Evolutionary conservation across 2,113 vertebrate species (phyloP).

Genomic region (Synodontis membranacea): DNA sequence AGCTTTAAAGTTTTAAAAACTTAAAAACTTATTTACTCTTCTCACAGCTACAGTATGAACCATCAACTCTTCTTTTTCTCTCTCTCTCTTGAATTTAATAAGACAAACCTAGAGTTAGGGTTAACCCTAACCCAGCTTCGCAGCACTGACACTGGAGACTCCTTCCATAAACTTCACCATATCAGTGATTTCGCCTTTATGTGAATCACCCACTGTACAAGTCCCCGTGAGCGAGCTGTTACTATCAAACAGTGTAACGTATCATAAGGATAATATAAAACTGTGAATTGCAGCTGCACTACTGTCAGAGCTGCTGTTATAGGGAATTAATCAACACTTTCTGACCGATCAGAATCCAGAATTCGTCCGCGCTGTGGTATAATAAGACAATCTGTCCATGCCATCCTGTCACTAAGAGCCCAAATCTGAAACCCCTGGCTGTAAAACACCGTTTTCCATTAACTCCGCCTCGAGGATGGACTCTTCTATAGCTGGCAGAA

Average conservation of each 20-base stretch:
- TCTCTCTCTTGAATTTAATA: too few species aligned
- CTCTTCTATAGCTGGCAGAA: conserved; percentile 55
- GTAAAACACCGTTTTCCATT: conserved; percentile 57
- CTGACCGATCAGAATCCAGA: background rate
- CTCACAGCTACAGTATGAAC: too few species aligned
- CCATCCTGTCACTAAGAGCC: background rate
- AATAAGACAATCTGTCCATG: background rate
- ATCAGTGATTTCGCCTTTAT: background rate
- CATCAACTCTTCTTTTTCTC: too few species aligned
- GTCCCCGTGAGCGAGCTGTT: background rate
- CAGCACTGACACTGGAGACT: background rate
- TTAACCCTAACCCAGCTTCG: too few species aligned
- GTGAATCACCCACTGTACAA: background rate
- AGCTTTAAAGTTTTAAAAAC: too few species aligned
- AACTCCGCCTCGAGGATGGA: conserved; percentile 50
- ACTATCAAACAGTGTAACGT: background rate
- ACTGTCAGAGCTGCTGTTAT: background rate
- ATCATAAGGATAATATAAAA: background rate
- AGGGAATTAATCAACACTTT: background rate
- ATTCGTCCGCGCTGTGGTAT: background rate
- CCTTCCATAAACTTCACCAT: background rate
- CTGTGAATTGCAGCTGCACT: background rate
- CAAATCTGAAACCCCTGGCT: conserved; percentile 19
- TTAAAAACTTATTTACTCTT: too few species aligned
- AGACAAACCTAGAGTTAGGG: too few species aligned